A percentile compares a stretch with the other conserved stretches of the same genome.
These are phyloP conservation scores for Pelobates fuscus DNA, from an alignment of 2,113 vertebrate genomes.

Conservation along the genomic window DNA sequence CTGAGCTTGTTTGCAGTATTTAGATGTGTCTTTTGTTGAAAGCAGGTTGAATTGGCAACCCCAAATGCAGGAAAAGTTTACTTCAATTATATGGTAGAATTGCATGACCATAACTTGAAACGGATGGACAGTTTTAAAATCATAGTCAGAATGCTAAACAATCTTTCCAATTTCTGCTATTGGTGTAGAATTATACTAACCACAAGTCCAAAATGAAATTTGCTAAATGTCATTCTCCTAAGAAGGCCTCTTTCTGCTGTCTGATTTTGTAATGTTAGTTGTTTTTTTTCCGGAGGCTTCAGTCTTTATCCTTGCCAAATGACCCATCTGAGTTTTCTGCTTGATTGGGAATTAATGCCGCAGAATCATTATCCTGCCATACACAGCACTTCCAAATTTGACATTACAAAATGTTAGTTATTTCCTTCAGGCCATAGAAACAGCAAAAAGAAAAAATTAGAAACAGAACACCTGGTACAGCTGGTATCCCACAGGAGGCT, in stretches of 20 bases:
- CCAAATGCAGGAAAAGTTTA: too few species aligned
- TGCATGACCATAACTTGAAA: too few species aligned
- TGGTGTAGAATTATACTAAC: too few species aligned
- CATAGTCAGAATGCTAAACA: too few species aligned
- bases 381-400: conserved; percentile 30
- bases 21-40: too few species aligned
- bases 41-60: too few species aligned
- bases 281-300: conserved; percentile 15
- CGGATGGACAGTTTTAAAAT: too few species aligned
- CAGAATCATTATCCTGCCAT: conserved; percentile 28
- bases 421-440: conserved; percentile 43
- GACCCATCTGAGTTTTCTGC: conserved; percentile 33
- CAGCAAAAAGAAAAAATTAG: conserved; percentile 33
- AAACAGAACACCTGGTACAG: conserved; percentile 36
- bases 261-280: conserved; percentile 43
- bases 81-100: too few species aligned
- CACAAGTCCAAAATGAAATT: too few species aligned
- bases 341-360: conserved; percentile 39
- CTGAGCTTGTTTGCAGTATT: too few species aligned
- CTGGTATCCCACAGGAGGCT: conserved; percentile 23
- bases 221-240: neutral
- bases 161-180: too few species aligned
- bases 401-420: conserved; percentile 38
- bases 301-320: conserved; percentile 44
- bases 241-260: conserved; percentile 41